Evolutionary conservation across 2,797 vertebrate species (phyloP), one percentile per base, ranked within the genome.

Genomic region (Etheostoma perlongum): DNA sequence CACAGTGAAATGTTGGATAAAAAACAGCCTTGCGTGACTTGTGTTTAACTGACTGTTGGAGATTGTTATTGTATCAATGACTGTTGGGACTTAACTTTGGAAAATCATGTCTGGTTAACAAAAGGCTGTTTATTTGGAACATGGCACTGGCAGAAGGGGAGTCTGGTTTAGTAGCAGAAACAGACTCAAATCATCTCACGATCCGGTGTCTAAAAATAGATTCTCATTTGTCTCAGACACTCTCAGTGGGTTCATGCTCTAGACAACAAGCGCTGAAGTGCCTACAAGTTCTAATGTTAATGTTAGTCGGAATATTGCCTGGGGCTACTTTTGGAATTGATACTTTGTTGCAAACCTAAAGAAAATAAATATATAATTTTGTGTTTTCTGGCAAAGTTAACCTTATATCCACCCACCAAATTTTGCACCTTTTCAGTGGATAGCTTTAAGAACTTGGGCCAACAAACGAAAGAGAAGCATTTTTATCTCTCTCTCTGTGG

Each of bases 11-110:
- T 82, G 86, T 66, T 84, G 76, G 91, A 91, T 81, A 71, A 83
- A 91, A 89, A 83, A 84, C 88, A 89, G 90, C 44, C 72, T 30
- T 30, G 30, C 3, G 5, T 6, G 83, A 80, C 79, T 66, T 92
- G 91, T 94, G 93, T 94, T 92, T 92, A 88, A 88, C 82, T 54
- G 67, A 85, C 72, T 79, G 72, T 53, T 75, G 33, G 63, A 73
- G 81, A 89, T 92, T 94, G 93, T 94, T 95, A 93, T 94, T 94
- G 87, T 93, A 90, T 90, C 85, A 74, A 84, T 80, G 90, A 92
- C 88, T 92, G 89, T 84, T 91, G 79, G 90, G 88, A 90, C 85
- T 80, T 89, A 84, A 78, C 78, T 82, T 81, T 91, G 91, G 91
- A 94, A 91, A 90, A 85, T 85, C 51, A 67, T 69, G 86, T 93